Percentiles rank a stretch among this genome's conserved stretches.
These are phyloP conservation scores for Proteles cristata DNA, from an alignment of 2,113 vertebrate species.

Conservation along the genomic window DNA sequence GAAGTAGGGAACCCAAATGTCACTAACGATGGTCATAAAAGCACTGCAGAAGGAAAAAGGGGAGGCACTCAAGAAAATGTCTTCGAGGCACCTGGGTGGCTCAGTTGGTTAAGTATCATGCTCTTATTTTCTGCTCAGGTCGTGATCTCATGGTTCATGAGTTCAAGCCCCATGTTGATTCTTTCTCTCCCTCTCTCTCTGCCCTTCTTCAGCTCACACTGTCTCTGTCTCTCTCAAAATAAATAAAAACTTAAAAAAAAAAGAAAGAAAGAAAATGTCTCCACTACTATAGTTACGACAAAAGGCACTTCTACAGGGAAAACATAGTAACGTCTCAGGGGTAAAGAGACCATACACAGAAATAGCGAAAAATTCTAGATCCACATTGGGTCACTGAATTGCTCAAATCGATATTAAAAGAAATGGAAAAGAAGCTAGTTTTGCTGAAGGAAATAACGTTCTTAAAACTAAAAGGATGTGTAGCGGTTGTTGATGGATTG, in stretches of 20 bases:
- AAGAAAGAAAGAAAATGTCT: too few species aligned
- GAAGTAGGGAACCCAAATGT: not conserved
- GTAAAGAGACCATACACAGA: not conserved
- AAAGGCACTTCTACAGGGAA: not conserved
- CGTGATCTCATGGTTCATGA: too few species aligned
- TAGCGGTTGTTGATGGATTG: not conserved
- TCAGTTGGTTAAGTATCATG: too few species aligned
- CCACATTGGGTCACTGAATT: not conserved
- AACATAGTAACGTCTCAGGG: not conserved
- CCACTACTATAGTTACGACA: not conserved
- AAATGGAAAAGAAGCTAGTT: constrained; percentile 37
- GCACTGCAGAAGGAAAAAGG: not conserved
- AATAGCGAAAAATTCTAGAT: not conserved
- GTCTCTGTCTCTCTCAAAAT: too few species aligned
- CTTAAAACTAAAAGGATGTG: constrained; percentile 31
- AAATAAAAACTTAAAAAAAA: too few species aligned
- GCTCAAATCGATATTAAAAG: not conserved
- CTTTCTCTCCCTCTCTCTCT: too few species aligned
- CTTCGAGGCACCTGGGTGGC: too few species aligned
- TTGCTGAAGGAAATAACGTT: constrained; percentile 14
- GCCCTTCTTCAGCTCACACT: too few species aligned
- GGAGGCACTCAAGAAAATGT: not conserved
- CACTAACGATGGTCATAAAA: not conserved
- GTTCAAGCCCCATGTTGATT: too few species aligned
- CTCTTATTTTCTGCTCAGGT: too few species aligned